Conservation (phyloP, 2,888 invertebrate species). For the Dicyrtomina minuta region DNA sequence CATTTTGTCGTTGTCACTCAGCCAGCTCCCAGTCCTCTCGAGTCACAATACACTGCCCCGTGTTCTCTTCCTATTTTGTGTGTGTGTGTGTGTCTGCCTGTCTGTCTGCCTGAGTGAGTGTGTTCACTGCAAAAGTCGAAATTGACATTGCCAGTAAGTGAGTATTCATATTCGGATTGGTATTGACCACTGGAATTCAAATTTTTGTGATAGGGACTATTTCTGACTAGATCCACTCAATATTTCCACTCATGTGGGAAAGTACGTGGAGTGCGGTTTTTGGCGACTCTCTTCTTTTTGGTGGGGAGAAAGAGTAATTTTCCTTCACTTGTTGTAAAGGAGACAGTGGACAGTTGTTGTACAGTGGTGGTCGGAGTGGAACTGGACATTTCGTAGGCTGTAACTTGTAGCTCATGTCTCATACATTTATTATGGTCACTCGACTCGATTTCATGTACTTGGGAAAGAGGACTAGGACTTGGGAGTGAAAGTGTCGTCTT, state of each 20-base stretch:
- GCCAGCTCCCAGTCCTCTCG: neutral
- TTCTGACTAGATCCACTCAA: too few relatives aligned
- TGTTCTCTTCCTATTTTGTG: neutral
- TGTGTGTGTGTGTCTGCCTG: neutral
- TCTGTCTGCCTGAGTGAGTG: too few relatives aligned
- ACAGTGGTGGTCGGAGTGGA: neutral
- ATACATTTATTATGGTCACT: conserved; percentile 25
- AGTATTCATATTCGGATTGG: too few relatives aligned
- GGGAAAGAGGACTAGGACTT: neutral
- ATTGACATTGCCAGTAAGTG: neutral
- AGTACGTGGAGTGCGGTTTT: too few relatives aligned
- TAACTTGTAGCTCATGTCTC: conserved; percentile 1
- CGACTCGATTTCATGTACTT: too few relatives aligned
- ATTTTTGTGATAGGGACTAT: too few relatives aligned
- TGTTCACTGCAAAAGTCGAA: too few relatives aligned
- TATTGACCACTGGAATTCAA: too few relatives aligned
- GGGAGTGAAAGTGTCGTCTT: neutral
- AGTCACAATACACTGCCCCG: too few relatives aligned
- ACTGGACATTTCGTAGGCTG: neutral
- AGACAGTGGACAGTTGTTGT: neutral
- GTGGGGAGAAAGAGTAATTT: too few relatives aligned
- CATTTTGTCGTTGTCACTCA: conserved; percentile 8
- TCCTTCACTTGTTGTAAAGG: neutral
- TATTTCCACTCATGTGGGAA: too few relatives aligned
- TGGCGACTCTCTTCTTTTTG: too few relatives aligned